phyloP scores from a whole-genome alignment of 2,113 vertebrate species.

The Acanthochromis polyacanthus region DNA sequence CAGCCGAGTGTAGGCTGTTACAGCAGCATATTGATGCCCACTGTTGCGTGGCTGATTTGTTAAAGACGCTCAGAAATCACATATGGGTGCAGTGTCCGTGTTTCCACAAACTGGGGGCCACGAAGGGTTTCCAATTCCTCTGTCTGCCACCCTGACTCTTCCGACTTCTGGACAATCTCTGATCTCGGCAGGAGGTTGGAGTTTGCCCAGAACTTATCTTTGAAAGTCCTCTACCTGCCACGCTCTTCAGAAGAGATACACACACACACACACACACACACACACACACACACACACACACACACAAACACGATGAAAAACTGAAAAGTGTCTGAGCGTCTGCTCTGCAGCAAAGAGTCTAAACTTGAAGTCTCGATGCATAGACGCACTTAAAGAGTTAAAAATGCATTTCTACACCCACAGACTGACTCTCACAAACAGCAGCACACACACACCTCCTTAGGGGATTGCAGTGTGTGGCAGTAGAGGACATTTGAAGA shows the following conservation, averaged over 20 bases:
- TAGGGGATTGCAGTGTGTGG: slow-evolving; percentile 39
- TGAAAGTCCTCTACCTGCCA: slow-evolving; percentile 42
- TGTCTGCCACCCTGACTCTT: background rate
- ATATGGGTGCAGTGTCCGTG: background rate
- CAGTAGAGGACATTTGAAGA: slow-evolving; percentile 70
- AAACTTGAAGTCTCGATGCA: slow-evolving; percentile 17
- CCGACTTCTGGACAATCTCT: slow-evolving; percentile 12
- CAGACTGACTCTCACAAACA: background rate
- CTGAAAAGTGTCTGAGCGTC: too few relatives aligned
- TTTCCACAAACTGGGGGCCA: background rate
- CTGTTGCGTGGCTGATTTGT: background rate
- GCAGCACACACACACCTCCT: slow-evolving; percentile 14
- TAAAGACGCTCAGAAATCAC: background rate
- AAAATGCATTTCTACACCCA: background rate
- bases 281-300: background rate
- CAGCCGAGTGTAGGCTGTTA: background rate
- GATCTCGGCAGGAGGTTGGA: slow-evolving; percentile 37
- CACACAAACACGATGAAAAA: background rate
- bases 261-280: background rate
- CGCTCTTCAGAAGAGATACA: slow-evolving; percentile 3
- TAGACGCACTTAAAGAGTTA: slow-evolving; percentile 3
- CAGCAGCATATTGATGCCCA: background rate
- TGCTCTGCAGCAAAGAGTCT: background rate
- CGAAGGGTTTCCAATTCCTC: background rate
- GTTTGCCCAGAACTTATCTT: slow-evolving; percentile 33